These are phyloP conservation scores for Zapornia atra DNA, from an alignment of 2,113 vertebrate species.

Conservation along the genomic window DNA sequence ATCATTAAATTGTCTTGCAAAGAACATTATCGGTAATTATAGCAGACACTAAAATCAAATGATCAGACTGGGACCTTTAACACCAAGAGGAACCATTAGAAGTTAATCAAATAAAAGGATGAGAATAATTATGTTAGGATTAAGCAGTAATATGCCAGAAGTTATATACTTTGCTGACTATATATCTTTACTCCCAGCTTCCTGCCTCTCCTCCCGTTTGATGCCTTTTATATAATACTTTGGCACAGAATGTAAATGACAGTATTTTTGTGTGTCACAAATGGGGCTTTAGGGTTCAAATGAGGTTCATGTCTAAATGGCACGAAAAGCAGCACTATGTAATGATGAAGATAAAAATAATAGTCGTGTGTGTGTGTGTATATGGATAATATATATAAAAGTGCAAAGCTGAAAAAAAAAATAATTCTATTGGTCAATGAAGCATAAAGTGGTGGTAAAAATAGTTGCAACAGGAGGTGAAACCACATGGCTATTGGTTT, in stretches of 20 bases:
- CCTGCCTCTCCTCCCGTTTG: constrained; percentile 69
- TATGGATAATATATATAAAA: constrained; percentile 58
- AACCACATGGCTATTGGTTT: constrained; percentile 2
- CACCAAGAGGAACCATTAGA: constrained; percentile 98
- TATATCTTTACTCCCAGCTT: constrained; percentile 82
- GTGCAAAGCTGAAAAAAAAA: constrained; percentile 67
- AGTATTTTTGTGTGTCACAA: constrained; percentile 73
- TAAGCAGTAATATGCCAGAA: constrained; percentile 87
- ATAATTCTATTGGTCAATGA: constrained; percentile 74
- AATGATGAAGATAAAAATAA: constrained; percentile 76
- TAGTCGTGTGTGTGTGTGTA: background rate
- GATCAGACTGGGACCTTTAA: constrained; percentile 96
- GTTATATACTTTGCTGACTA: constrained; percentile 84
- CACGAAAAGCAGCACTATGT: constrained; percentile 60
- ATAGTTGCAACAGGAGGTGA: constrained; percentile 70
- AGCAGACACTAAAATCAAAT: constrained; percentile 98
- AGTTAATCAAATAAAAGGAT: constrained; percentile 99
- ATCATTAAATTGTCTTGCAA: constrained; percentile 89
- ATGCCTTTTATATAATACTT: constrained; percentile 79
- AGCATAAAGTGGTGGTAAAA: constrained; percentile 69
- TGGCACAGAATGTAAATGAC: constrained; percentile 79
- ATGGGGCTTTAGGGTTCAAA: constrained; percentile 75
- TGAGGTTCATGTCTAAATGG: constrained; percentile 74
- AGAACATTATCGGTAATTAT: constrained; percentile 99
- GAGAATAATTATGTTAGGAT: constrained; percentile 96